Evolutionary conservation across 2,113 vertebrate genomes (phyloP).

Genomic region (Crotalus horridus): DNA sequence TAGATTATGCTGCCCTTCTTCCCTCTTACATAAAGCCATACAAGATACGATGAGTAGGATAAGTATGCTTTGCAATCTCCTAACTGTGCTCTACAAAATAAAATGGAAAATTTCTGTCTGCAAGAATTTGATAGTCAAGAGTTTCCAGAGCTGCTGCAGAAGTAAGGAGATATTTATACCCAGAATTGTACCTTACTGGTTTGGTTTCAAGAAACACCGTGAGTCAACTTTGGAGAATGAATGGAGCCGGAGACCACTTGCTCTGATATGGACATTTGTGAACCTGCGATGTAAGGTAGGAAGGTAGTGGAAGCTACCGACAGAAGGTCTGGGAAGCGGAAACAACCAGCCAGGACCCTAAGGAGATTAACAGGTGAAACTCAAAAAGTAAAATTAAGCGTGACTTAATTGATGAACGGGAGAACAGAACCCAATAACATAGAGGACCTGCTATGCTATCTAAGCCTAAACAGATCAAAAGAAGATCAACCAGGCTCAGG

Average conservation of each 20-base stretch:
- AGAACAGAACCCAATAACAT: not conserved
- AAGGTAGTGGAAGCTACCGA: not conserved
- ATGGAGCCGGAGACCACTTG: not conserved
- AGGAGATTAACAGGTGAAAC: not conserved
- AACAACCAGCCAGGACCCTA: conserved; percentile 24
- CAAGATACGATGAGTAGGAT: not conserved
- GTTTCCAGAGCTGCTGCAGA: not conserved
- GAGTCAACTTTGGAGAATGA: not conserved
- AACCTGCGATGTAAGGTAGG: not conserved
- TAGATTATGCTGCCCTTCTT: not conserved
- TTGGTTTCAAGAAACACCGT: not conserved
- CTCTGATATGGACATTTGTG: not conserved
- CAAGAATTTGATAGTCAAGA: not conserved
- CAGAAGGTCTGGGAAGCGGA: not conserved
- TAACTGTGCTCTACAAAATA: not conserved
- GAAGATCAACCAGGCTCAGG: not conserved
- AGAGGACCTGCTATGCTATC: not conserved
- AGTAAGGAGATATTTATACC: not conserved
- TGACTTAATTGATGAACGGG: not conserved
- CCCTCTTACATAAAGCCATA: not conserved
- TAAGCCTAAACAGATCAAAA: not conserved
- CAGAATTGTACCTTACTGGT: not conserved
- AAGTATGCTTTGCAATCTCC: not conserved
- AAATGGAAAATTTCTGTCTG: not conserved
- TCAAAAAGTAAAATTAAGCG: not conserved